Evolutionary conservation across 2,113 vertebrate species (phyloP), one percentile per base, ranked within the genome.

Genomic region (Hiodon tergisus): DNA sequence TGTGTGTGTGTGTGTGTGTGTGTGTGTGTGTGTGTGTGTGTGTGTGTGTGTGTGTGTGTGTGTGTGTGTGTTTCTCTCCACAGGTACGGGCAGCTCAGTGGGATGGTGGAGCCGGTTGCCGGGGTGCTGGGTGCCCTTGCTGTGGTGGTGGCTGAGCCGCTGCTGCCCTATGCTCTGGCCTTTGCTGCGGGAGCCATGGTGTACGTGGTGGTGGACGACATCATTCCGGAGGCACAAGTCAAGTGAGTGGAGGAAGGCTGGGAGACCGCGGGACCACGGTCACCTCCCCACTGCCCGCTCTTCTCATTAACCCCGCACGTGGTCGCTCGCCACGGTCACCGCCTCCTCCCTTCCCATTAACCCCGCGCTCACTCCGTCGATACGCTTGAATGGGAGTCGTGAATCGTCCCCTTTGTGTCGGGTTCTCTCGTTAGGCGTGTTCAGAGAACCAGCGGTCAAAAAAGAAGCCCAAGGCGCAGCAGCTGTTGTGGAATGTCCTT

Each of bases 171-270:
- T 0, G 96, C 96, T 0, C 81, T 99, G 86, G 95, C 94, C 0
- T 99, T 99, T 1, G 97, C 97, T 0, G 96, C 97, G 0, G 96
- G 97, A 0, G 96, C 97, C 0, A 99, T 99, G 97, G 93, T 99
- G 72, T 99, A 94, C 0, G 97, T 99, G 73, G 97, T 98, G 72
- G 89, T 95, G 73, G 96, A 98, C 0, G 97, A 98, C 87, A 98
- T 99, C 85, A 93, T 99, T 65, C 97, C 97, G 0, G 97, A 99
- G 87, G 96, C 97, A 1, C 97, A 98, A 88, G 86, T 90, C 89
- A 95, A 94, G 97, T 98, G 78, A 89, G 80, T 17, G 52, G 14
- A 2, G 14, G 75, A 4, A 10, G 17, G 47, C 46, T 3, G 51
- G 0, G 60, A 10, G 0, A 2, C 51, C 4, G 14, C 8, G 58